phyloP scores from a whole-genome alignment of 2,113 vertebrate species.

The Himantopus leucocephalus region DNA sequence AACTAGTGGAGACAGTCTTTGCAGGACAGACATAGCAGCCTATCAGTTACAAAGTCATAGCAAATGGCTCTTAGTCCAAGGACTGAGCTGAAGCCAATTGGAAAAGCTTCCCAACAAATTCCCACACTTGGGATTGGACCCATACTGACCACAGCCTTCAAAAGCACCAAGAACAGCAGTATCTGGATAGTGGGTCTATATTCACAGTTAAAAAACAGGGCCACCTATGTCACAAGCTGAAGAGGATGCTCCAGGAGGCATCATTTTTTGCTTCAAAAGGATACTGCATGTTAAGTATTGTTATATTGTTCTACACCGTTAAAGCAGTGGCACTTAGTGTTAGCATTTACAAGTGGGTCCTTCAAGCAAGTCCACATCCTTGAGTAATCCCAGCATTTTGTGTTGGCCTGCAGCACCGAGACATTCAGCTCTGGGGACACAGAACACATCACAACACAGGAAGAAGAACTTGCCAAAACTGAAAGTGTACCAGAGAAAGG shows the following conservation, averaged over 20 bases:
- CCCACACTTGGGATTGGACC: not conserved
- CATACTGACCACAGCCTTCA: not conserved
- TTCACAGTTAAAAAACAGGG: not conserved
- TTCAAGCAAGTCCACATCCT: not conserved
- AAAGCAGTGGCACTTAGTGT: conserved; percentile 47
- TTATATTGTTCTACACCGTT: not conserved
- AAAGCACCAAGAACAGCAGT: not conserved
- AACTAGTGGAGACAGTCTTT: not conserved
- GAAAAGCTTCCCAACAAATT: not conserved
- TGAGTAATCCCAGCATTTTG: not conserved
- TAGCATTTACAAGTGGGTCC: not conserved
- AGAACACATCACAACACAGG: not conserved
- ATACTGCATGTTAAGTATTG: not conserved
- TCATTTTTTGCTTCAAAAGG: not conserved
- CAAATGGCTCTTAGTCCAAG: not conserved
- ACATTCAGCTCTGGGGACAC: not conserved
- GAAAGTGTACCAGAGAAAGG: not conserved
- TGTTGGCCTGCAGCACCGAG: not conserved
- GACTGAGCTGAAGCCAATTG: not conserved
- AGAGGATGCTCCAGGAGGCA: not conserved
- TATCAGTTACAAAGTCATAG: not conserved
- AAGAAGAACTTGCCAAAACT: not conserved
- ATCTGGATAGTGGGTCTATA: not conserved
- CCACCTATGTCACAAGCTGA: not conserved
- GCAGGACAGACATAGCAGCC: not conserved